Conservation (phyloP, 2,888 invertebrate species). For the Agelastica alni region DNA sequence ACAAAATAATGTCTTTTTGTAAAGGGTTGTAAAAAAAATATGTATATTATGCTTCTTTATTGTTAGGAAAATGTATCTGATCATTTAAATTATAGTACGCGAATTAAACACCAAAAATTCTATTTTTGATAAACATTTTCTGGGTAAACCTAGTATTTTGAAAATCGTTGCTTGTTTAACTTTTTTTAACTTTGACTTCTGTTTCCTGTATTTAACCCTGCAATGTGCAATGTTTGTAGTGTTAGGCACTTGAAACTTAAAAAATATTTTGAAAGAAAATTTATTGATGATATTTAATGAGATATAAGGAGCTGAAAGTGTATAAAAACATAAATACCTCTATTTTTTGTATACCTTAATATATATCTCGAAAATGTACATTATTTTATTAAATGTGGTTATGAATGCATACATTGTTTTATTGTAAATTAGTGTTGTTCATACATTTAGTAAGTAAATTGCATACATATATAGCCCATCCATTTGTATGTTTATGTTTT, state of each 20-base stretch:
- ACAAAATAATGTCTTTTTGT: too few species aligned
- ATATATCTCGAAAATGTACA: conserved; percentile 10
- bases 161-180: conserved; percentile 7
- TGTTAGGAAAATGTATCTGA: too few species aligned
- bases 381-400: conserved; percentile 19
- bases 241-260: conserved; percentile 18
- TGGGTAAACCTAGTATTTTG: conserved; percentile 6
- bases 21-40: too few species aligned
- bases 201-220: conserved; percentile 11
- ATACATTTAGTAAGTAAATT: too few species aligned
- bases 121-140: neutral
- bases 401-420: too few species aligned
- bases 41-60: too few species aligned
- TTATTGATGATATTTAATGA: conserved; percentile 13
- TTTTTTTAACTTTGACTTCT: neutral
- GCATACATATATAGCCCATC: too few species aligned
- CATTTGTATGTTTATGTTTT: too few species aligned
- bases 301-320: conserved; percentile 2
- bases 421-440: too few species aligned
- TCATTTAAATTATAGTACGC: too few species aligned
- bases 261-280: conserved; percentile 7
- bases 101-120: neutral
- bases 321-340: conserved; percentile 16
- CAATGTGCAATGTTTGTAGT: conserved; percentile 21
- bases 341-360: conserved; percentile 18